These are phyloP conservation scores for Heliocidaris erythrogramma DNA, from an alignment of 35 echinoderm and acorn worm species.

Conservation along the genomic window DNA sequence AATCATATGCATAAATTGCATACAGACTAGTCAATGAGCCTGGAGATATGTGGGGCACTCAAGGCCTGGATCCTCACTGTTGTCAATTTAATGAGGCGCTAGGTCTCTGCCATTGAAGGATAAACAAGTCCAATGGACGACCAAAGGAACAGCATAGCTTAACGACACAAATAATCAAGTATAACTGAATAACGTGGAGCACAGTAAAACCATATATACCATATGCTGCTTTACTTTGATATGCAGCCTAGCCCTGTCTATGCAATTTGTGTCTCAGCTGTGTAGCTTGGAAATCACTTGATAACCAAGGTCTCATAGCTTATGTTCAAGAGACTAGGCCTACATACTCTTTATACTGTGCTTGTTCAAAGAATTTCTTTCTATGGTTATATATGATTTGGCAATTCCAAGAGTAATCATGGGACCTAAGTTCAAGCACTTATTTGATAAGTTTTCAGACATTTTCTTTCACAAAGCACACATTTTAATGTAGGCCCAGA, in stretches of 20 bases:
- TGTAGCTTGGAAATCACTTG: not conserved
- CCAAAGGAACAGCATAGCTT: not conserved
- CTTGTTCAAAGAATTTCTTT: not conserved
- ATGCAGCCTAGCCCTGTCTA: not conserved
- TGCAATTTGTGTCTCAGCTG: not conserved
- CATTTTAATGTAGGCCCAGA: too few relatives aligned
- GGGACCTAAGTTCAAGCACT: too few relatives aligned
- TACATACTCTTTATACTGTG: not conserved
- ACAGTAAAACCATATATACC: not conserved
- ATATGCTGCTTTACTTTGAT: conserved; percentile 1
- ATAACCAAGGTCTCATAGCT: not conserved
- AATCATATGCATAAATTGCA: not conserved
- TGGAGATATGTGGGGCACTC: not conserved
- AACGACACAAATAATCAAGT: not conserved
- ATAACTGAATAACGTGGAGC: not conserved
- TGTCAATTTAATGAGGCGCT: not conserved
- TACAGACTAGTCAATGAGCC: not conserved
- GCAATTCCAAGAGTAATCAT: not conserved
- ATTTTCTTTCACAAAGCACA: too few relatives aligned
- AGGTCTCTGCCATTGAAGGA: not conserved
- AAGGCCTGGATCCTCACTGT: not conserved
- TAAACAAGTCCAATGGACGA: not conserved
- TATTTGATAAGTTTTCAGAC: too few relatives aligned
- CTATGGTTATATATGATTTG: not conserved
- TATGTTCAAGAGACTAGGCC: not conserved